phyloP scores from a whole-genome alignment of 2,113 vertebrate genomes.

The Chascanopsetta lugubris region DNA sequence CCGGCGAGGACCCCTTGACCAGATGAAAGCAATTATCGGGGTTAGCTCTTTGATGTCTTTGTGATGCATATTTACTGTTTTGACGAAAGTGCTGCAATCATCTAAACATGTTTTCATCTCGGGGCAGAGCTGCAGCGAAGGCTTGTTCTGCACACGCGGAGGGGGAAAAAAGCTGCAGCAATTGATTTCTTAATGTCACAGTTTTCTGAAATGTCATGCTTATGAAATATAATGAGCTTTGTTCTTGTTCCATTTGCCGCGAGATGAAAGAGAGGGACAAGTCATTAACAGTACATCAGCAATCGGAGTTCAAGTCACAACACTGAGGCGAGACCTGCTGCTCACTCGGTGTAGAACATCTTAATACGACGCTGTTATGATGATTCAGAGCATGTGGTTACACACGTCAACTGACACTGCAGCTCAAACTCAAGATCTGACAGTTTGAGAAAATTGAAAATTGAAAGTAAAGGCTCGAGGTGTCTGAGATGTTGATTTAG shows the following conservation, averaged over 20 bases:
- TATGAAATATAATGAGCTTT: conserved; percentile 69
- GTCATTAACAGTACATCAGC: conserved; percentile 62
- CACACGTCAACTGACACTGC: not conserved
- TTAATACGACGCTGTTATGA: conserved; percentile 5
- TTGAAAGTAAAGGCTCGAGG: not conserved
- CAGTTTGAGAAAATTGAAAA: not conserved
- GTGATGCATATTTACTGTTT: conserved; percentile 62
- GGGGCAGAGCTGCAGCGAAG: conserved; percentile 32
- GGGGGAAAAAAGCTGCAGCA: conserved; percentile 47
- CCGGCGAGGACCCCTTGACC: conserved; percentile 66
- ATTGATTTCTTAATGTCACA: conserved; percentile 73
- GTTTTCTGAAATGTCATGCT: conserved; percentile 67
- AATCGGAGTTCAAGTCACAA: conserved; percentile 48
- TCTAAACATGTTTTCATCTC: conserved; percentile 66
- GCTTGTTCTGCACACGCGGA: conserved; percentile 53
- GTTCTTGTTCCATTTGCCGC: conserved; percentile 54
- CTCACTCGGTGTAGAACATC: conserved; percentile 44
- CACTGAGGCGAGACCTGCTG: conserved; percentile 30
- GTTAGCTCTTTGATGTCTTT: conserved; percentile 71
- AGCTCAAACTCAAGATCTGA: not conserved
- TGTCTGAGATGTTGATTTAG: not conserved
- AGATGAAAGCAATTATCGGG: conserved; percentile 73
- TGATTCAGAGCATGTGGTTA: conserved; percentile 23
- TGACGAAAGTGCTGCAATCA: conserved; percentile 54
- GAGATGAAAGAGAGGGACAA: conserved; percentile 54